Evolutionary conservation across 92 coral and sea anemone genomes (phyloP), one percentile per base, ranked within the genome.

Genomic region (Zoanthus solanderi): DNA sequence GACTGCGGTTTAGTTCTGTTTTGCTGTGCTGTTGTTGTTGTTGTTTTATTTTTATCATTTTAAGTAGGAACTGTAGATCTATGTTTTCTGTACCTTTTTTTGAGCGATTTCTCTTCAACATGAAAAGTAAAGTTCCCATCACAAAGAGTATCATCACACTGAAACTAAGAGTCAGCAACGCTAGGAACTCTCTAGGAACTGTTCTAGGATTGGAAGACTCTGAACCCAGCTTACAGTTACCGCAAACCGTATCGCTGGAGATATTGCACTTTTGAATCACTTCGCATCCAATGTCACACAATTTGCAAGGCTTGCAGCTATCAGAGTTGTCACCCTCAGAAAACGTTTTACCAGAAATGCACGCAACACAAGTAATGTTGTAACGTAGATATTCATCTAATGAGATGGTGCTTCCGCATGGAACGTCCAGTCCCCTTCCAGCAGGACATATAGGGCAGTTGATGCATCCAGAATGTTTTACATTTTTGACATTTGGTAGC

Each of bases 171-270:
- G 23, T 23, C 23, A 23, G 23, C 23, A n/a, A n/a, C n/a, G n/a
- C n/a, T n/a, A n/a, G n/a, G n/a, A n/a, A n/a, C n/a, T n/a, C n/a
- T n/a, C n/a, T n/a, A n/a, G n/a, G n/a, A n/a, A 3, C 0, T 7
- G 12, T 63, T 57, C 29, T 66, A 37, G 42, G 4, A 37, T 13
- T 42, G 76, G 86, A 87, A 46, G 29, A 80, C 85, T 5, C 75
- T 7, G 81, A 84, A 0, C 81, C 91, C 4, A 46, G 52, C 71
- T 68, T 88, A 34, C 93, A 91, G 45, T 50, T 78, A 0, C 91
- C 93, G 37, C 93, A 91, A 58, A 48, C 23, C 2, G 81, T 89
- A 52, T 91, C 46, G 18, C 82, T 66, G 13, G 61, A 29, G 32
- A 54, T 44, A 4, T 84, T 83, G 13, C 93, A 91, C 23, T 79